A percentile compares a stretch with the other conserved stretches of the same genome.
phyloP scores from a whole-genome alignment of 1,140 invertebrate species.

The Heliconius hewitsoni region DNA sequence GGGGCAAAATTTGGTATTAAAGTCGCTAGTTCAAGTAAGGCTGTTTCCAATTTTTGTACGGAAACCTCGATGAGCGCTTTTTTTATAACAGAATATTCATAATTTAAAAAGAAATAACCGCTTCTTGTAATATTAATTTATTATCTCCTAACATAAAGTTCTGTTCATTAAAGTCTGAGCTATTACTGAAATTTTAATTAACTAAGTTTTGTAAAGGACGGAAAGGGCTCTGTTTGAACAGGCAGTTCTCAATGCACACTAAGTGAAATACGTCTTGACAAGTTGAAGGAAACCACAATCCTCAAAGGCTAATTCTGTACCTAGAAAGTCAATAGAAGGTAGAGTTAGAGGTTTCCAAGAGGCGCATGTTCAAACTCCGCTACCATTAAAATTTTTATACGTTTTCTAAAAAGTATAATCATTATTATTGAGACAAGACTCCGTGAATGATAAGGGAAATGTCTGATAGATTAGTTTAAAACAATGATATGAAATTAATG shows the following conservation, averaged over 20 bases:
- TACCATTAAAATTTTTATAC: too few species aligned
- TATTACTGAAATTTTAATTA: constrained; percentile 11
- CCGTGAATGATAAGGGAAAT: too few species aligned
- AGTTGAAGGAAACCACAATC: background rate
- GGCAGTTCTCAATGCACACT: background rate
- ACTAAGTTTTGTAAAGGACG: constrained; percentile 16
- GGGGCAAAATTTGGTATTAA: too few species aligned
- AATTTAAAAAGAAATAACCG: too few species aligned
- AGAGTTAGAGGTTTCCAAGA: background rate
- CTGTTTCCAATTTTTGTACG: too few species aligned
- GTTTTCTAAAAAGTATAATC: too few species aligned
- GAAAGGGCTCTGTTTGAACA: constrained; percentile 19
- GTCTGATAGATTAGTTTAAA: too few species aligned
- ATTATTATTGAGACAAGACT: background rate
- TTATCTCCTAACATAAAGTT: constrained; percentile 5
- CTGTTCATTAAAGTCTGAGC: background rate
- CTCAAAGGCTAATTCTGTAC: background rate
- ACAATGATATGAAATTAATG: too few species aligned
- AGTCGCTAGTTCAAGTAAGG: too few species aligned
- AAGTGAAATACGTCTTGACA: constrained; percentile 4
- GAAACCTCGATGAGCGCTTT: too few species aligned
- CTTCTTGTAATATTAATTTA: background rate
- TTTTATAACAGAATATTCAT: too few species aligned
- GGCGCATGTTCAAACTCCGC: too few species aligned
- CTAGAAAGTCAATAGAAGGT: background rate